Percentiles rank a stretch among this genome's conserved stretches.
These are phyloP conservation scores for Drosophila baimaii DNA, from an alignment of 1,140 invertebrate genomes.

Conservation along the genomic window DNA sequence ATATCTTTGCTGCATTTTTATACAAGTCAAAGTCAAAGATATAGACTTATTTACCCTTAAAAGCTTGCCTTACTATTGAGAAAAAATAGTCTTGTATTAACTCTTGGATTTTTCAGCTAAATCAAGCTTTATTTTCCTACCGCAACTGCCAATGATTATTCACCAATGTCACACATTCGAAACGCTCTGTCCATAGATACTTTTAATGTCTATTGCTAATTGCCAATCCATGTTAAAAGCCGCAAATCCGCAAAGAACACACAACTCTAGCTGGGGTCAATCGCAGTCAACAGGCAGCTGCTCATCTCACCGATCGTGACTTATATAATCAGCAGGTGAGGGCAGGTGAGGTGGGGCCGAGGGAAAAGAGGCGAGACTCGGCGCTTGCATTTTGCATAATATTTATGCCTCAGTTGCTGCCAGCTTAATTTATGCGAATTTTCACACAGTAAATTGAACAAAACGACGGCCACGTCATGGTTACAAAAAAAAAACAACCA, in stretches of 20 bases:
- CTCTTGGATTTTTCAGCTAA: not conserved
- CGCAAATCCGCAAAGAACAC: constrained; percentile 47
- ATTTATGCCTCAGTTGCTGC: constrained; percentile 71
- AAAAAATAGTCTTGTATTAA: not conserved
- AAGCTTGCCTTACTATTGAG: no score
- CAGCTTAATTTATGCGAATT: constrained; percentile 77
- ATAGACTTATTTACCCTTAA: not conserved
- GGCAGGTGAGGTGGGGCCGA: not conserved
- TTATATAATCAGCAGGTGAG: constrained; percentile 62
- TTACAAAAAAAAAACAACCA: constrained; percentile 17
- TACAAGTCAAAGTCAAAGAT: no score
- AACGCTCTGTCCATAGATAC: constrained; percentile 3
- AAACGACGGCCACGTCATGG: constrained; percentile 65
- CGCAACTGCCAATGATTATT: constrained; percentile 1
- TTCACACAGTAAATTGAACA: constrained; percentile 83
- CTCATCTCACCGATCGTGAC: constrained; percentile 73
- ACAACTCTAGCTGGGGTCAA: constrained; percentile 51
- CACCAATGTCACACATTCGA: constrained; percentile 5
- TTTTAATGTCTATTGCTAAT: constrained; percentile 55
- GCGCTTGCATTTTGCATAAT: constrained; percentile 76
- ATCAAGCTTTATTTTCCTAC: not conserved
- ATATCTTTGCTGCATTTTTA: no score
- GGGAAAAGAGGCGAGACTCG: constrained; percentile 24
- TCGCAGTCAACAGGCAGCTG: constrained; percentile 44
- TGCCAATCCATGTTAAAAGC: constrained; percentile 67